Percentiles rank a stretch among this genome's conserved stretches.
Conservation (phyloP, 2,797 vertebrate species). For the Diglossa cyanea region DNA sequence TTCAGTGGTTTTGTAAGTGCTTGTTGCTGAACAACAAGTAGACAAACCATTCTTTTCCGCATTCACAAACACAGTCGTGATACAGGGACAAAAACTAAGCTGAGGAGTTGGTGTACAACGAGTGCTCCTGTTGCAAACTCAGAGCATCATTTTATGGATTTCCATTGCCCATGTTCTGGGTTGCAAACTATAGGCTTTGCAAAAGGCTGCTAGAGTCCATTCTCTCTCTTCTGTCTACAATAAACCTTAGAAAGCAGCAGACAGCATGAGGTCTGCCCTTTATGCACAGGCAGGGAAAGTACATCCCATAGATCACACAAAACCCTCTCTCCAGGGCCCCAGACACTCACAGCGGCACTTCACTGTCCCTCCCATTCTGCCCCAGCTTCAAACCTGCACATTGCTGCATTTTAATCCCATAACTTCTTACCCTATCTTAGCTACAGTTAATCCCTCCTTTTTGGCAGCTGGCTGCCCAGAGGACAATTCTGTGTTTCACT, state of each 20-base stretch:
- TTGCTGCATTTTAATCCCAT: neutral
- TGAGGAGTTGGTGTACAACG: neutral
- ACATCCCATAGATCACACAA: neutral
- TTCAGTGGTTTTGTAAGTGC: neutral
- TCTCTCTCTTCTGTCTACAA: neutral
- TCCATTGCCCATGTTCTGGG: neutral
- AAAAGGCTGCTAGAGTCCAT: neutral
- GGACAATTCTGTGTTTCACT: neutral
- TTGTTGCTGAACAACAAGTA: neutral
- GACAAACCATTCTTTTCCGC: neutral
- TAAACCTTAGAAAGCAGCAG: neutral
- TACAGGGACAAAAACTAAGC: neutral
- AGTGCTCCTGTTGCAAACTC: neutral
- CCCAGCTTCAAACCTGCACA: neutral
- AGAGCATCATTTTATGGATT: neutral
- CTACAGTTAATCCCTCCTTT: neutral
- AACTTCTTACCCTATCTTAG: neutral
- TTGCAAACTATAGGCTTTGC: neutral
- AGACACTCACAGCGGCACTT: neutral
- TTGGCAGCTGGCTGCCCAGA: neutral
- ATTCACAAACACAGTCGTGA: neutral
- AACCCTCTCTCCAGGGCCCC: neutral
- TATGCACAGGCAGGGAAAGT: neutral
- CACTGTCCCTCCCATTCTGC: neutral
- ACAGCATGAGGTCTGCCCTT: neutral